These are phyloP conservation scores for Galbula dea DNA, from an alignment of 2,113 vertebrate species.

Conservation along the genomic window DNA sequence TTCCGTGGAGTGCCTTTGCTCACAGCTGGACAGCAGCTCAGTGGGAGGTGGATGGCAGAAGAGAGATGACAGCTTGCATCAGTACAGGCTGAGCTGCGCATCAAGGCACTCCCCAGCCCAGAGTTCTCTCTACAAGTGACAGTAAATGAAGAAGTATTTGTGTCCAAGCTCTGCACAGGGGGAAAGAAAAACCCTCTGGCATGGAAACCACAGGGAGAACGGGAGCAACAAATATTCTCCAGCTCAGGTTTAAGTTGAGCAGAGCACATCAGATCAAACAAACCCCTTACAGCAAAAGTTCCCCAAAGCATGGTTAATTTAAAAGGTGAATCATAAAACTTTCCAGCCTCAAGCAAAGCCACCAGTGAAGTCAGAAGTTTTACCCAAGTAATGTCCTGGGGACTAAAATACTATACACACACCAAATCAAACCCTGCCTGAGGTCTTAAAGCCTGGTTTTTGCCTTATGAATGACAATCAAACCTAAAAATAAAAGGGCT, in stretches of 20 bases:
- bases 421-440: background rate
- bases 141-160: background rate
- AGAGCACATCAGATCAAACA: conserved; percentile 18
- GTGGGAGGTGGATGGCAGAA: background rate
- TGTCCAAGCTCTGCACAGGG: background rate
- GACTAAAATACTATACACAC: background rate
- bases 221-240: background rate
- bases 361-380: conserved; percentile 3
- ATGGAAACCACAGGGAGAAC: background rate
- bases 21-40: background rate
- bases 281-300: background rate
- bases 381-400: background rate
- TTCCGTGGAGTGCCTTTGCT: background rate
- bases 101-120: background rate
- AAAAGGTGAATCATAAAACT: conserved; percentile 34
- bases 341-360: conserved; percentile 45
- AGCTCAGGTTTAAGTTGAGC: background rate
- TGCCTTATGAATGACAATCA: background rate
- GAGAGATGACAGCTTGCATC: background rate
- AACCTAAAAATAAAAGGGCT: background rate
- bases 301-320: conserved; percentile 42
- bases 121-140: background rate
- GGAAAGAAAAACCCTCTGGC: background rate
- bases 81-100: background rate
- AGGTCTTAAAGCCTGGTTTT: background rate